phyloP scores from a whole-genome alignment of 2,888 invertebrate species.

The Ypsolopha scabrella region DNA sequence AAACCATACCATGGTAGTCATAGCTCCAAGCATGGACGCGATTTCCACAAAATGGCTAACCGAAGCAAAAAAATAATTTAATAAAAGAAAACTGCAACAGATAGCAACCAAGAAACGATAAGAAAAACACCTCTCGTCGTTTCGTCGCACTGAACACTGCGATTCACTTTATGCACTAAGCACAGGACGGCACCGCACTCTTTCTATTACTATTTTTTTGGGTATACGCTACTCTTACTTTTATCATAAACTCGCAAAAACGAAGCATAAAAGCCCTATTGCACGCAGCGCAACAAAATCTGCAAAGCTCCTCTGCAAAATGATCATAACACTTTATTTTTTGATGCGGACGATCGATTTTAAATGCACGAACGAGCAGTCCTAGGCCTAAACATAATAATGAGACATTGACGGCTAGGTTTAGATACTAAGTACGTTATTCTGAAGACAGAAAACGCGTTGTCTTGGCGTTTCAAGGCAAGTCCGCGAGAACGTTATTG shows the following conservation, averaged over 20 bases:
- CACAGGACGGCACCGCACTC: conserved; percentile 55
- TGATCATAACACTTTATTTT: conserved; percentile 53
- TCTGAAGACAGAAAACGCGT: conserved; percentile 9
- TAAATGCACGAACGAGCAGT: conserved; percentile 46
- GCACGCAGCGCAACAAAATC: conserved; percentile 49
- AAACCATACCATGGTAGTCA: conserved; percentile 71
- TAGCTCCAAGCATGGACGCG: conserved; percentile 70
- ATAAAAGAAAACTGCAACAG: conserved; percentile 38
- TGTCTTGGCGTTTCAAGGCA: conserved; percentile 32
- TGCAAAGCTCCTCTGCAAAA: conserved; percentile 46
- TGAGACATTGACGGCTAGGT: conserved; percentile 6
- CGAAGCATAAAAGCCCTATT: conserved; percentile 26
- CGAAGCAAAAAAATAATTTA: conserved; percentile 35
- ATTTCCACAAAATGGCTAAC: conserved; percentile 55
- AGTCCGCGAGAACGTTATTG: conserved; percentile 51
- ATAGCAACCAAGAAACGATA: conserved; percentile 50
- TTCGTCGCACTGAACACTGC: conserved; percentile 38
- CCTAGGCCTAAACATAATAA: conserved; percentile 33
- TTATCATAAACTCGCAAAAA: conserved; percentile 13
- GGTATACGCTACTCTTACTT: conserved; percentile 18
- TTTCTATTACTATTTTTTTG: conserved; percentile 13
- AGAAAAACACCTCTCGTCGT: conserved; percentile 45
- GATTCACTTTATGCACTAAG: conserved; percentile 56
- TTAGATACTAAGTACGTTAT: conserved; percentile 15
- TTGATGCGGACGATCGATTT: conserved; percentile 64